These are phyloP conservation scores for Tetrapedia diversipes DNA, from an alignment of 2,888 invertebrate genomes.

Conservation along the genomic window DNA sequence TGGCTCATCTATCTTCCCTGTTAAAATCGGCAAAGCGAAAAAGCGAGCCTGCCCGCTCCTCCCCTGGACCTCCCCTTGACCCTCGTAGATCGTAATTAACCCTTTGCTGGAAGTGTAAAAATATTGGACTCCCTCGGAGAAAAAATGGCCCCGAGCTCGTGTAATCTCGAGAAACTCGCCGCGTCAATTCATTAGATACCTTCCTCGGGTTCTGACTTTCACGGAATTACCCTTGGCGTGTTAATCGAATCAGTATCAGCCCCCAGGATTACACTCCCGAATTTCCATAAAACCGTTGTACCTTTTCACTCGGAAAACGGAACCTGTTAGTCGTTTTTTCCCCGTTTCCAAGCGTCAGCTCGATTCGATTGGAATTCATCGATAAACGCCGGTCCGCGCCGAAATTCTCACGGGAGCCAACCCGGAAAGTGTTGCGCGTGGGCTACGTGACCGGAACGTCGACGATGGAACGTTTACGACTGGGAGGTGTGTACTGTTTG, in stretches of 20 bases:
- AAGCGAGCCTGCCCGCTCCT: conserved; percentile 39
- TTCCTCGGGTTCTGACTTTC: neutral
- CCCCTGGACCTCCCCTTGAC: conserved; percentile 41
- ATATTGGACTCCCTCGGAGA: conserved; percentile 27
- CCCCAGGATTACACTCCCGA: conserved; percentile 8
- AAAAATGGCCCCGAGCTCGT: conserved; percentile 11
- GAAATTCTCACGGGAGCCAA: conserved; percentile 42
- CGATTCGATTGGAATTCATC: conserved; percentile 37
- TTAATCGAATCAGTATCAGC: conserved; percentile 1
- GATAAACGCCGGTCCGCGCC: conserved; percentile 11
- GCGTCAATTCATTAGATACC: neutral
- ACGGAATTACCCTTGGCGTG: neutral
- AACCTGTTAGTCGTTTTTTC: too few relatives aligned
- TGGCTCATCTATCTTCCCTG: conserved; percentile 74
- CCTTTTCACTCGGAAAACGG: too few relatives aligned
- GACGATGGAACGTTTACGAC: conserved; percentile 45
- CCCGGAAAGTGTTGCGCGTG: conserved; percentile 27
- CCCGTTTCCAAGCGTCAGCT: neutral
- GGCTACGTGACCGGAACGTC: conserved; percentile 35
- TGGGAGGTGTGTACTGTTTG: too few relatives aligned
- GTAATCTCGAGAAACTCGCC: conserved; percentile 34
- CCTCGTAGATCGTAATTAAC: conserved; percentile 62
- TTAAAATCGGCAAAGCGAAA: conserved; percentile 60
- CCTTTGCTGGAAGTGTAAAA: conserved; percentile 61
- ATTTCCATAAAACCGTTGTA: neutral